Percentiles rank a stretch among this genome's conserved stretches.
phyloP scores from a whole-genome alignment of 2,888 invertebrate genomes.

The Lasioglossum marginatum region DNA sequence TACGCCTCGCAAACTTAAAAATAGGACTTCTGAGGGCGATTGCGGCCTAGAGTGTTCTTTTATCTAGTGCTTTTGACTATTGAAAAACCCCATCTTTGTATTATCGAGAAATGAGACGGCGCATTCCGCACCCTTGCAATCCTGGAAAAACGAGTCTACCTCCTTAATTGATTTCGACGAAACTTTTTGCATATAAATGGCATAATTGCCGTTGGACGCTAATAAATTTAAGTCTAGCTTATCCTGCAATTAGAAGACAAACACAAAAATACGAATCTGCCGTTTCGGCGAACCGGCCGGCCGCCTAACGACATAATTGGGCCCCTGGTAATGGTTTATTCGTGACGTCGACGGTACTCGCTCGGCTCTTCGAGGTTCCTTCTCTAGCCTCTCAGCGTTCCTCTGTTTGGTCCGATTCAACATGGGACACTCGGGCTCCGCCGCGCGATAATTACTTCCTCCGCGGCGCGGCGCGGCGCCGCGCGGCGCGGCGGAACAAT shows the following conservation, averaged over 20 bases:
- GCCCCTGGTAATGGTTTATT: background rate
- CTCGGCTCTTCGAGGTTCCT: background rate
- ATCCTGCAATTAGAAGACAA: background rate
- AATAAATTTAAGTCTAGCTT: background rate
- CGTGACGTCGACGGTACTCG: background rate
- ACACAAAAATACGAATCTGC: background rate
- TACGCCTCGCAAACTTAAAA: too few species aligned
- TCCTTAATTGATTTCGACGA: too few species aligned
- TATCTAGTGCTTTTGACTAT: too few species aligned
- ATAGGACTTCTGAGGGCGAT: too few species aligned
- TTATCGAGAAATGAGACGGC: too few species aligned
- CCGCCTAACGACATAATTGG: background rate
- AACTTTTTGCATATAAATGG: too few species aligned
- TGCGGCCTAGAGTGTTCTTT: too few species aligned
- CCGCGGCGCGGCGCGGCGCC: background rate
- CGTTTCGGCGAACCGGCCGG: background rate
- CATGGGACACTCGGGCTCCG: background rate
- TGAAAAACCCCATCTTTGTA: too few species aligned
- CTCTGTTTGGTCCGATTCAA: background rate
- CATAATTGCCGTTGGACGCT: too few species aligned
- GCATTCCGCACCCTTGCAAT: too few species aligned
- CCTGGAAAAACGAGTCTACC: too few species aligned
- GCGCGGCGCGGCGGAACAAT: too few species aligned
- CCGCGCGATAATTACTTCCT: slow-evolving; percentile 35
- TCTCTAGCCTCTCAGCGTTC: background rate